Base-by-base conservation (phyloP, 2,797 vertebrate genomes). In the Euphonia xanthogaster region DNA sequence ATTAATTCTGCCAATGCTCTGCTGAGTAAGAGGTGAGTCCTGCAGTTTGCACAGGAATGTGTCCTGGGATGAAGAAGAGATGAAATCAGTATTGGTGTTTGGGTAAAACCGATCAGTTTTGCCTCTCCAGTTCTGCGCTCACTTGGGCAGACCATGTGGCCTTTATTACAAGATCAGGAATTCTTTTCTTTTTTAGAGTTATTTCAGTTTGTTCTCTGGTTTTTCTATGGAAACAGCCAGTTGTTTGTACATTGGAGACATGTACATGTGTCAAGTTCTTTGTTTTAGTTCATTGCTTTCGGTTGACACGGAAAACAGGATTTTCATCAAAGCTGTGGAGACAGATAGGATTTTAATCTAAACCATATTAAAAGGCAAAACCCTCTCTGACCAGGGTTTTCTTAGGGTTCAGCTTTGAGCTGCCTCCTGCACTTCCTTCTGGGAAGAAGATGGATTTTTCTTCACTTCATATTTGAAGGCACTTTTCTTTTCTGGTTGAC, bases 281-380 rank as follows among this genome's bases (percentile, higher is more conserved):
- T 93, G 91, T 89, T 95, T 80, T 35, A 66, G 35, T 72, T 86
- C 27, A 1, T 7, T 54, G 47, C 75, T 71, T 87, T 96, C 1
- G 0, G 39, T 61, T 88, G 87, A 95, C 27, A 11, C 6, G 11
- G 92, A 74, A 89, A 79, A 68, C 53, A 65, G 86, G 81, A 80
- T 33, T 72, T 61, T 20, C 42, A 57, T 89, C 65, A 8, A 80
- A 83, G 50, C 10, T 44, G 8, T 28, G 40, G 47, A 25, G n/a
- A 27, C 74, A 80, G 94, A 94, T 54, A 93, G 50, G 42, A 80
- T 80, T 92, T 96, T 94, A 94, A 96, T 85, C 61, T n/a, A 91
- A 95, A 87, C 78, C 84, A 51, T 55, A 55, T 54, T 62, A 40
- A 55, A 76, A 93, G n/a, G 17, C 50, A 75, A 87, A 91, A n/a